phyloP scores from a whole-genome alignment of 2,797 vertebrate species.

The Enteromius radiatus region DNA sequence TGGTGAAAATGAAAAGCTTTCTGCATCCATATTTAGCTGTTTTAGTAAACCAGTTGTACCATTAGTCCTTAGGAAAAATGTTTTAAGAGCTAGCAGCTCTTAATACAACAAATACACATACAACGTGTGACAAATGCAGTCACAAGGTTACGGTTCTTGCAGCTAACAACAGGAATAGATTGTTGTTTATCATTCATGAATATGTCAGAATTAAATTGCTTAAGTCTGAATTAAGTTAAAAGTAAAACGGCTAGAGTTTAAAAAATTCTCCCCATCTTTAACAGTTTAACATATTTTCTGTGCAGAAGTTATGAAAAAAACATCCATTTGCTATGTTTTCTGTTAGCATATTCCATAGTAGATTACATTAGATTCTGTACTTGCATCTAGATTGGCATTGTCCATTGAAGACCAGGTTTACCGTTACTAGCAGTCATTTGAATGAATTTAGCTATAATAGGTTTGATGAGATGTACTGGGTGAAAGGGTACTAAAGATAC shows the following conservation, averaged over 20 bases:
- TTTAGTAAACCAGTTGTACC: not conserved
- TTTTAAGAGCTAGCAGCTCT: not conserved
- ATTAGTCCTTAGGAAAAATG: not conserved
- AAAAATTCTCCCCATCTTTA: not conserved
- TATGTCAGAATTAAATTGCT: not conserved
- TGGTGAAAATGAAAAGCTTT: not conserved
- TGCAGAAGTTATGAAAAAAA: not conserved
- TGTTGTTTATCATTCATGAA: not conserved
- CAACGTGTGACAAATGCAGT: not conserved
- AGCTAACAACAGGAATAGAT: not conserved
- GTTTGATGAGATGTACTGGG: not conserved
- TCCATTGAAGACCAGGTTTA: not conserved
- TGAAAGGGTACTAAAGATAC: not conserved
- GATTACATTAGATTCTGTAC: not conserved
- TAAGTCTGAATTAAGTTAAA: too few relatives aligned
- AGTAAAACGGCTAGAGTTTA: not conserved
- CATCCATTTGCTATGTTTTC: not conserved
- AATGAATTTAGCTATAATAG: not conserved
- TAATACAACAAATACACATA: not conserved
- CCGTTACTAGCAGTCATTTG: not conserved
- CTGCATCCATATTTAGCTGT: not conserved
- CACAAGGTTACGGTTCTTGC: not conserved
- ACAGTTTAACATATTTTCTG: too few relatives aligned
- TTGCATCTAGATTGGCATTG: not conserved
- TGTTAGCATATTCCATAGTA: not conserved